These are phyloP conservation scores for Thryonomys swinderianus DNA, from an alignment of 2,113 vertebrate species.

Conservation along the genomic window DNA sequence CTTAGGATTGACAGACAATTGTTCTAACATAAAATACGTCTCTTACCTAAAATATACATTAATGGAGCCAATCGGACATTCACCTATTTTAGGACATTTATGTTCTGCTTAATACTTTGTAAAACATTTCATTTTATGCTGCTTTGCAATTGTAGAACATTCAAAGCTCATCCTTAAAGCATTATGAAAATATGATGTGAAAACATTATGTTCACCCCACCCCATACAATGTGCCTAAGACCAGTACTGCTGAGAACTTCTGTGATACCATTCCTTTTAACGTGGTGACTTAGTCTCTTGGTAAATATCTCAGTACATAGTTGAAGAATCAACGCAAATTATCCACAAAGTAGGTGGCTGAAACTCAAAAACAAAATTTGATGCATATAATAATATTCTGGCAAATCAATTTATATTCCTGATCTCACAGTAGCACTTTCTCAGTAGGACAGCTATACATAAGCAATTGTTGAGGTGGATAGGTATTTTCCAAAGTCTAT, in stretches of 20 bases:
- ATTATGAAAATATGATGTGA: neutral
- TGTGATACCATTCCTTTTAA: neutral
- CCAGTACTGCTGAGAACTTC: neutral
- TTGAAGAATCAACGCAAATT: neutral
- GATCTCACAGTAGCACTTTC: conserved; percentile 33
- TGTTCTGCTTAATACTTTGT: neutral
- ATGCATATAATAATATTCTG: neutral
- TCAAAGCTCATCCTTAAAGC: neutral
- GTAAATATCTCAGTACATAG: neutral
- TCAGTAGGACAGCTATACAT: neutral
- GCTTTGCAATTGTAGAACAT: neutral
- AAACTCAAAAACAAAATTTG: conserved; percentile 39
- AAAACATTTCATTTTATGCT: neutral
- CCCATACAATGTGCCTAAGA: neutral
- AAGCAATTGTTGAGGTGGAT: neutral
- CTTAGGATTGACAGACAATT: neutral
- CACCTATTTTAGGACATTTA: neutral
- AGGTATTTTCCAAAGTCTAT: neutral
- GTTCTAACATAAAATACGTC: neutral
- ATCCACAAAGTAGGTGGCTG: neutral
- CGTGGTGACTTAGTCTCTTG: neutral
- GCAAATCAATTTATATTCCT: neutral
- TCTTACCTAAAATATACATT: neutral
- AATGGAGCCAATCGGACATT: neutral
- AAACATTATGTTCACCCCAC: too few relatives aligned